Evolutionary conservation across 2,113 vertebrate genomes (phyloP).

Genomic region (Prietella phreatophila): DNA sequence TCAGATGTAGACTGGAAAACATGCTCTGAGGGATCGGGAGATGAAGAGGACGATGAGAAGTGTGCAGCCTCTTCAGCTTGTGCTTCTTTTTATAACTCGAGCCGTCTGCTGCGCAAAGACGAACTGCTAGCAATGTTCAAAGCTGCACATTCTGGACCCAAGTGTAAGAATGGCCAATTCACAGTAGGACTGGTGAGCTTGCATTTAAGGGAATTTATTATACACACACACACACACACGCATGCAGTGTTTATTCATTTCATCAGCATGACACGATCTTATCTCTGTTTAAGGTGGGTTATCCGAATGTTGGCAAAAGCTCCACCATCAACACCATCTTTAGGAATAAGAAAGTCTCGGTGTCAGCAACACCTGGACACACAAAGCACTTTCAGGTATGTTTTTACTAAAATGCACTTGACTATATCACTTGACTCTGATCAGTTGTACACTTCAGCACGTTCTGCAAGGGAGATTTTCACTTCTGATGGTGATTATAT

Average conservation of each 20-base stretch:
- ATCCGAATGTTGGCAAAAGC: slow-evolving; percentile 98
- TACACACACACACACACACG: not conserved
- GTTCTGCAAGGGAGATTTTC: not conserved
- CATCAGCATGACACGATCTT: not conserved
- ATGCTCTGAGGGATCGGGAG: slow-evolving; percentile 79
- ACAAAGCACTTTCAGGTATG: slow-evolving; percentile 98
- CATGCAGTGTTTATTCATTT: not conserved
- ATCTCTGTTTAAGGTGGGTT: slow-evolving; percentile 80
- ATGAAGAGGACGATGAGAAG: slow-evolving; percentile 47
- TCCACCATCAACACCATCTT: slow-evolving; percentile 97
- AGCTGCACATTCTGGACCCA: slow-evolving; percentile 73
- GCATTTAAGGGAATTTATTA: not conserved
- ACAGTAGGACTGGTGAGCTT: slow-evolving; percentile 91
- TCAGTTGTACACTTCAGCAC: not conserved
- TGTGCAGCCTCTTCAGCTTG: slow-evolving; percentile 31
- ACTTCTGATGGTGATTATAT: not conserved
- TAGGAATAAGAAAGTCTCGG: slow-evolving; percentile 93
- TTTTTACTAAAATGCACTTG: not conserved
- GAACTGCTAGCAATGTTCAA: slow-evolving; percentile 85
- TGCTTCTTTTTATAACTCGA: slow-evolving; percentile 73
- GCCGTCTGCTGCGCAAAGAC: slow-evolving; percentile 80
- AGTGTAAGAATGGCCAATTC: slow-evolving; percentile 80
- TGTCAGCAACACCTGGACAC: slow-evolving; percentile 93
- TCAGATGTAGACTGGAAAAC: slow-evolving; percentile 86
- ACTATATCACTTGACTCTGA: not conserved